Evolutionary conservation across 2,888 invertebrate species (phyloP), one percentile per base, ranked within the genome.

Genomic region (Frankliniella intonsa): DNA sequence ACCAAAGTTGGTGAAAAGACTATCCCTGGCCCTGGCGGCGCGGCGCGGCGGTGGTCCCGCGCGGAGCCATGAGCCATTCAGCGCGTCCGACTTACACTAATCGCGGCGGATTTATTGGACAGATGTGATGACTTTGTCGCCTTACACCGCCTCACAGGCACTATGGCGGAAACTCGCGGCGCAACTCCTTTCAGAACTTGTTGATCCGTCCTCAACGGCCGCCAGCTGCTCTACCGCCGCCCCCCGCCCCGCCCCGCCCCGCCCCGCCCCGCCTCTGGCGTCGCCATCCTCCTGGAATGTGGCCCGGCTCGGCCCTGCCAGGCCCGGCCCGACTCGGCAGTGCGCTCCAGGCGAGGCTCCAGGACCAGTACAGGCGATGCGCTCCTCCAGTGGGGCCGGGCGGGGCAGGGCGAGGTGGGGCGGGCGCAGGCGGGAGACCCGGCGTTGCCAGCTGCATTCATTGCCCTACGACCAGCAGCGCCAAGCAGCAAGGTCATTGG

Each of bases 391-490:
- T 14, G 62, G 19, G n/a, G 69, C 69, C 3, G 69, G 69, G 22
- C 22, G 19, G 19, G n/a, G 65, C 65, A 3, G 19, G n/a, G 69
- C 69, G n/a, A 5, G 69, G n/a, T 69, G n/a, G n/a, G 22, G 69
- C 65, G n/a, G 65, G 22, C 69, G 19, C 69, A 76, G 69, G 69
- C 69, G 22, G n/a, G 55, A 22, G n/a, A 11, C 69, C 65, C 9
- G 65, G 65, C 65, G 69, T 76, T 76, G 69, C 69, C 69, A 25
- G 69, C 69, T 76, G 69, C 69, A 76, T 76, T 76, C 69, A 76
- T 76, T 25, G 69, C 69, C 69, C 69, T 76, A 76, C 69, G 69
- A 76, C 69, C 22, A 76, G 22, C 69, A 69, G 22, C 69, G 69
- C 69, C 69, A 76, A 76, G 69, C 69, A 25, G 25, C 69, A 76